A percentile compares a stretch with the other conserved stretches of the same genome.
Conservation (phyloP, 2,797 vertebrate species). For the Alfaro cultratus region DNA sequence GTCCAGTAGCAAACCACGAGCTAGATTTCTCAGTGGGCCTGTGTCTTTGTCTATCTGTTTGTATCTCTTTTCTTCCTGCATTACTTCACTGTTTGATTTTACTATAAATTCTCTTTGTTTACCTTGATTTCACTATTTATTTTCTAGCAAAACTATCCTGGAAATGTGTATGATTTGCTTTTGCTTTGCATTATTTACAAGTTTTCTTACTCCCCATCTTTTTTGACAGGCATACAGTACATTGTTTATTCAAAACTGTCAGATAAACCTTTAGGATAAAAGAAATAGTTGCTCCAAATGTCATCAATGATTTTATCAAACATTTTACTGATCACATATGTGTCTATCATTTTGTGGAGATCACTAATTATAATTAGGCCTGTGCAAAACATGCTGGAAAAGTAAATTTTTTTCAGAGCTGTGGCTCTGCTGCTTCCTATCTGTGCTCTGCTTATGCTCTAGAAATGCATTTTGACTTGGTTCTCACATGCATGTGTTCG, state of each 20-base stretch:
- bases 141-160: conserved; percentile 10
- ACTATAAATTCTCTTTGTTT: conserved; percentile 31
- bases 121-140: conserved; percentile 24
- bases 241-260: conserved; percentile 47
- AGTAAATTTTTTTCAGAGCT: conserved; percentile 3
- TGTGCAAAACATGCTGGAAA: conserved; percentile 37
- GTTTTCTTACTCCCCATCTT: conserved; percentile 10
- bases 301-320: background rate
- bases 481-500: conserved; percentile 63
- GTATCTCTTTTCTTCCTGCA: conserved; percentile 96
- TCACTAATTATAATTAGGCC: background rate
- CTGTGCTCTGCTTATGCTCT: conserved; percentile 5
- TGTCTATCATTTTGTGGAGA: background rate
- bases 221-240: conserved; percentile 6
- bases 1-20: conserved; percentile 99
- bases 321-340: background rate
- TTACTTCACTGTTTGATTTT: conserved; percentile 73
- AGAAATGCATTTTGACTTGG: conserved; percentile 17
- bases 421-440: conserved; percentile 17
- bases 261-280: background rate
- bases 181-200: conserved; percentile 6
- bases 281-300: background rate
- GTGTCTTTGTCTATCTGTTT: conserved; percentile 99
- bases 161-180: conserved; percentile 21
- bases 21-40: conserved; percentile 99